Evolutionary conservation across 2,113 vertebrate species (phyloP).

Genomic region (Dicaeum eximium): DNA sequence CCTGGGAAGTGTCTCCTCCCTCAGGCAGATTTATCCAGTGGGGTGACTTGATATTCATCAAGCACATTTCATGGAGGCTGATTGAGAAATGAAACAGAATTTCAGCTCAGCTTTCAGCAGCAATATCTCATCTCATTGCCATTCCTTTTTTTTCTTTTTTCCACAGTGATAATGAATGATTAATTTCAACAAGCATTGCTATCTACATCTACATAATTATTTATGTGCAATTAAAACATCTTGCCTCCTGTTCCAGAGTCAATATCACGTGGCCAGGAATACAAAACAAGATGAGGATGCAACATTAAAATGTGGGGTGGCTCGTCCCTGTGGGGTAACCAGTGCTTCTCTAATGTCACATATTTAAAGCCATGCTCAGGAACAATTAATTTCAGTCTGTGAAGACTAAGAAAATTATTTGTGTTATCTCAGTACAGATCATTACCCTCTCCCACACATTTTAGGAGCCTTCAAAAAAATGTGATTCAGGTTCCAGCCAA

Average conservation of each 20-base stretch:
- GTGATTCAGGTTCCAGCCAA: not conserved
- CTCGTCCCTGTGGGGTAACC: not conserved
- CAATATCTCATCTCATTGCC: not conserved
- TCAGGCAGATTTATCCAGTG: not conserved
- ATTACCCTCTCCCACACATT: not conserved
- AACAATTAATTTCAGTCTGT: not conserved
- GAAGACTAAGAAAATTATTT: not conserved
- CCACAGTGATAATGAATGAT: not conserved
- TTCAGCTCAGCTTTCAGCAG: not conserved
- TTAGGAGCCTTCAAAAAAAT: not conserved
- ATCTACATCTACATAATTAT: not conserved
- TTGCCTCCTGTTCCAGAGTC: not conserved
- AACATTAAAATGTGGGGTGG: not conserved
- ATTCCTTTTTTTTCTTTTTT: not conserved
- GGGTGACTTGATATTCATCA: not conserved
- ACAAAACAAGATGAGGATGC: not conserved
- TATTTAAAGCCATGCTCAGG: not conserved
- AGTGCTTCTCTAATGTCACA: not conserved
- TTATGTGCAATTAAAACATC: conserved; percentile 21
- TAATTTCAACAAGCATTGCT: not conserved
- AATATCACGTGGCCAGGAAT: not conserved
- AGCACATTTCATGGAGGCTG: not conserved
- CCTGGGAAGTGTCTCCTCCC: not conserved
- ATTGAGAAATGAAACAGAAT: not conserved
- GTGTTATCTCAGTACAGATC: not conserved